Evolutionary conservation across 2,797 vertebrate species (phyloP).

Genomic region (Takifugu ocellatus): DNA sequence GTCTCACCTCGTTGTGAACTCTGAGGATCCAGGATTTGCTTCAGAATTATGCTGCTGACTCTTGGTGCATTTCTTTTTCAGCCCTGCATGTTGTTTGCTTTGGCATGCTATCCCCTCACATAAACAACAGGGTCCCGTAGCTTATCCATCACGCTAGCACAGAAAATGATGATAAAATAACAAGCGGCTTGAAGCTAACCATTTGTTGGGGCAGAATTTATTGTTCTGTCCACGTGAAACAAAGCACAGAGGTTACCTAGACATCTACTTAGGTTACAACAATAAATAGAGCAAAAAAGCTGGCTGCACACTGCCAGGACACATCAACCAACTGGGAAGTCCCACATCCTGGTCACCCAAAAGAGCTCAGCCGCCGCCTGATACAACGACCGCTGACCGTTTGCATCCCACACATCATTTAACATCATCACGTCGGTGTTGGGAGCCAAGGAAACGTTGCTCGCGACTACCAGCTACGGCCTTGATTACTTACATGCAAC

Average conservation of each 20-base stretch:
- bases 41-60: conserved; percentile 81
- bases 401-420: conserved; percentile 61
- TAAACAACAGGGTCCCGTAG: conserved; percentile 86
- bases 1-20: conserved; percentile 93
- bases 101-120: conserved; percentile 86
- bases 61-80: conserved; percentile 71
- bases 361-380: conserved; percentile 47
- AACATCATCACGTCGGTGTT: conserved; percentile 43
- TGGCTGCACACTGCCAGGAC: conserved; percentile 22
- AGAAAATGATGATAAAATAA: conserved; percentile 92
- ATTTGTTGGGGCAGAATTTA: conserved; percentile 82
- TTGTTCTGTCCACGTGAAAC: conserved; percentile 72
- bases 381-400: conserved; percentile 48
- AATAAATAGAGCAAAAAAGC: conserved; percentile 65
- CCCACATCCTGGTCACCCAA: conserved; percentile 31
- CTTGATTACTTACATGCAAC: conserved; percentile 76
- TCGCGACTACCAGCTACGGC: conserved; percentile 55
- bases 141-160: conserved; percentile 94
- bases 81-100: conserved; percentile 86
- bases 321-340: conserved; percentile 37
- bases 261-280: conserved; percentile 73
- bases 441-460: conserved; percentile 39
- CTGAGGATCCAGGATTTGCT: conserved; percentile 79
- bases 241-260: conserved; percentile 70
- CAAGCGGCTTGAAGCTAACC: conserved; percentile 88